phyloP scores from a whole-genome alignment of 2,888 invertebrate species.

The Ophion costatus region DNA sequence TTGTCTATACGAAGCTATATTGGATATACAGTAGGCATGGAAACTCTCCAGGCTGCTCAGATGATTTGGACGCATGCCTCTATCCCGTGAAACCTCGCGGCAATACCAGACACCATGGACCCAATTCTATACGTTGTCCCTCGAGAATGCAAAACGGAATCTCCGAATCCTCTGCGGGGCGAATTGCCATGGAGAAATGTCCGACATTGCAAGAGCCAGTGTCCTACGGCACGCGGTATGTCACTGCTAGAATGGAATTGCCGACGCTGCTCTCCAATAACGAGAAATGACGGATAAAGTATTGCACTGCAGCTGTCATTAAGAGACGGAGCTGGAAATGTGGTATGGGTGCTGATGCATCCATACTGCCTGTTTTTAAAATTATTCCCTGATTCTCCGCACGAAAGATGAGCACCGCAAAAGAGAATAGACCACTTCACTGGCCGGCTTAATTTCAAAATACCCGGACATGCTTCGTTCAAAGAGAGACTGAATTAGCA shows the following conservation, averaged over 20 bases:
- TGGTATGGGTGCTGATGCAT: background rate
- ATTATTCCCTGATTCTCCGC: too few species aligned
- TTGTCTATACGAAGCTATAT: slow-evolving; percentile 19
- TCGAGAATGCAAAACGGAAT: slow-evolving; percentile 79
- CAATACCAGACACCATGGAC: slow-evolving; percentile 41
- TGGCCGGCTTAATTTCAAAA: background rate
- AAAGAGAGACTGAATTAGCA: background rate
- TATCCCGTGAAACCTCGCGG: slow-evolving; percentile 46
- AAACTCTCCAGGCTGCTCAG: slow-evolving; percentile 58
- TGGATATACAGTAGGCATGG: slow-evolving; percentile 63
- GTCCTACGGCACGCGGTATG: slow-evolving; percentile 47
- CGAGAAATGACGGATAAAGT: background rate
- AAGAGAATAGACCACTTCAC: background rate
- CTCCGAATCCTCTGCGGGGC: slow-evolving; percentile 74
- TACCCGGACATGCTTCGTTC: background rate
- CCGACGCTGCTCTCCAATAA: background rate
- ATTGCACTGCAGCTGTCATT: background rate
- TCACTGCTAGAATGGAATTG: slow-evolving; percentile 29
- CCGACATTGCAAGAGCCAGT: slow-evolving; percentile 59
- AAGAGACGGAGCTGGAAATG: background rate
- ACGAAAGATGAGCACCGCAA: too few species aligned
- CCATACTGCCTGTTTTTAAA: background rate
- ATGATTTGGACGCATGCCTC: slow-evolving; percentile 73
- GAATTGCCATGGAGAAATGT: slow-evolving; percentile 72
- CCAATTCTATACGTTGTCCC: slow-evolving; percentile 72